A percentile compares a stretch with the other conserved stretches of the same genome.
phyloP scores from a whole-genome alignment of 2,888 invertebrate genomes.

The Macroteleia sp. region DNA sequence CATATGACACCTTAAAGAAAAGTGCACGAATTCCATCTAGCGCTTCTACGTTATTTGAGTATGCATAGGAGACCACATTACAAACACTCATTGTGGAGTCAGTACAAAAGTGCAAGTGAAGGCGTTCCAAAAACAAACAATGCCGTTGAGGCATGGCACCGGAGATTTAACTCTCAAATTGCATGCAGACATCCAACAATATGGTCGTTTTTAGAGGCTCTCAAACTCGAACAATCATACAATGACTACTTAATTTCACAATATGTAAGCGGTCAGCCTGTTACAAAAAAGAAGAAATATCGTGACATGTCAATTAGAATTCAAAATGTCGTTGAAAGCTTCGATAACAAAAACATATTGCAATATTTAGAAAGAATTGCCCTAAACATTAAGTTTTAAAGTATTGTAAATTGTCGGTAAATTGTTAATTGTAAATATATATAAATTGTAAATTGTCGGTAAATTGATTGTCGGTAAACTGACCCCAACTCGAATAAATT shows the following conservation, averaged over 20 bases:
- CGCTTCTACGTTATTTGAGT: too few relatives aligned
- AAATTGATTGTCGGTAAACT: too few relatives aligned
- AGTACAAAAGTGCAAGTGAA: not conserved
- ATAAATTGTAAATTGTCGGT: too few relatives aligned
- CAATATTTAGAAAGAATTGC: too few relatives aligned
- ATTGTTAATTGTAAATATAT: too few relatives aligned
- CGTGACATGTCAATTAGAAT: not conserved
- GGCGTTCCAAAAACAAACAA: slow-evolving; percentile 8
- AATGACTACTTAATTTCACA: not conserved
- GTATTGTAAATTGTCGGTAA: too few relatives aligned
- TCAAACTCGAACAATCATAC: slow-evolving; percentile 1
- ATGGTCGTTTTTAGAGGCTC: slow-evolving; percentile 6
- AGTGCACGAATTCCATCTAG: too few relatives aligned
- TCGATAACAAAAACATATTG: not conserved
- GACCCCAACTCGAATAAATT: too few relatives aligned
- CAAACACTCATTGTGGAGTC: not conserved
- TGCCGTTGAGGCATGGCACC: slow-evolving; percentile 5
- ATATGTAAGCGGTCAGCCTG: not conserved
- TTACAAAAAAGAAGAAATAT: slow-evolving; percentile 3
- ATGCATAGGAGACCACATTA: not conserved
- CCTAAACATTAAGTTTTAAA: too few relatives aligned
- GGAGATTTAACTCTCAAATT: slow-evolving; percentile 1
- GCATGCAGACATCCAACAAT: slow-evolving; percentile 4
- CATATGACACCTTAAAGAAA: too few relatives aligned
- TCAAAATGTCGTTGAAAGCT: not conserved